These are phyloP conservation scores for Brachypodius melanocephalos DNA, from an alignment of 2,113 vertebrate genomes.

Conservation along the genomic window DNA sequence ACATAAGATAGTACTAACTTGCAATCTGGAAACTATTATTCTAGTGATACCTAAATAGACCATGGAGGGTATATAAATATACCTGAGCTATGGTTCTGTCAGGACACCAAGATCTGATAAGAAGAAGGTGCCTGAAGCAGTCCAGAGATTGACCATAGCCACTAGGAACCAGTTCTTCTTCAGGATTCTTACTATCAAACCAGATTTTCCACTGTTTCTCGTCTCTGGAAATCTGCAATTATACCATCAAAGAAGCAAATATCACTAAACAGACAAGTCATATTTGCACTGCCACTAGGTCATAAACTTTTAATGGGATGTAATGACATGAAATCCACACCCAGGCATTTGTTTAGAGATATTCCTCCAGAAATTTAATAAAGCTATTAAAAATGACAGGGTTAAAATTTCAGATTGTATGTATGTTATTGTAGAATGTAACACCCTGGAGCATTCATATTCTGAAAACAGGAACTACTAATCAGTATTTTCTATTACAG, in stretches of 20 bases:
- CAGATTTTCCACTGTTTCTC: conserved; percentile 95
- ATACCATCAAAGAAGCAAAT: background rate
- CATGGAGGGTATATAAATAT: background rate
- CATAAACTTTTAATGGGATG: background rate
- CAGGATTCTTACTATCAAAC: conserved; percentile 95
- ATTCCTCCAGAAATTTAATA: background rate
- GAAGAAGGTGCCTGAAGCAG: conserved; percentile 87
- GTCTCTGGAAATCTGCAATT: conserved; percentile 82
- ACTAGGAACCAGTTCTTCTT: conserved; percentile 86
- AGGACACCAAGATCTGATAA: conserved; percentile 95
- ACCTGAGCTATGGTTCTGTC: conserved; percentile 96
- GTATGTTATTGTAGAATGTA: background rate
- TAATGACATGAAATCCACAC: background rate
- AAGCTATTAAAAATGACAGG: background rate
- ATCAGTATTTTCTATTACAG: background rate
- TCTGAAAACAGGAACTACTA: background rate
- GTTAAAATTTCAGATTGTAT: background rate
- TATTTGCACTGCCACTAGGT: background rate
- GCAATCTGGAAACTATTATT: background rate
- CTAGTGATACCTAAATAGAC: background rate
- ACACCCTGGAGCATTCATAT: background rate
- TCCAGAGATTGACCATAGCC: conserved; percentile 88
- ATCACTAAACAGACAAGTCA: background rate
- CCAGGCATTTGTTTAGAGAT: background rate
- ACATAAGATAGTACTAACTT: background rate